phyloP scores from a whole-genome alignment of 2,888 invertebrate genomes.

The Eremobia ochroleuca region DNA sequence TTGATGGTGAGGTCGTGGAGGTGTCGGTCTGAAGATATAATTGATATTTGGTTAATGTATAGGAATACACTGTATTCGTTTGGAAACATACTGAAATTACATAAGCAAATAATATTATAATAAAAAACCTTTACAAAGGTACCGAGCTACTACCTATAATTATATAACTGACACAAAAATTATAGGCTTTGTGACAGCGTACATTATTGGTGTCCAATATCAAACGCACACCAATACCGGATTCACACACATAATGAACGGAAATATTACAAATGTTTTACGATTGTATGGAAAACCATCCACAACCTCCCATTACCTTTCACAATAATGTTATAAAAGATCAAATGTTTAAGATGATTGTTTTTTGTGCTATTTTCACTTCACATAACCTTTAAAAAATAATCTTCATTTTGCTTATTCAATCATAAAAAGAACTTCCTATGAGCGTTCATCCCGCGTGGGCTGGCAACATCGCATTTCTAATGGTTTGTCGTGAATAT shows the following conservation, averaged over 20 bases:
- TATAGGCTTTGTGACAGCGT: too few relatives aligned
- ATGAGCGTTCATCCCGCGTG: too few relatives aligned
- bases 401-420: not conserved
- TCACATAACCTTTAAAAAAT: not conserved
- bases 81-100: not conserved
- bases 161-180: not conserved
- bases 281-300: not conserved
- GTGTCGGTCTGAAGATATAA: not conserved
- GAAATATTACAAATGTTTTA: not conserved
- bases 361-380: not conserved
- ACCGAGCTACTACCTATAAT: not conserved
- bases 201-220: slow-evolving; percentile 3
- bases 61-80: not conserved
- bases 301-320: not conserved
- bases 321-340: not conserved
- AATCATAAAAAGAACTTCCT: not conserved
- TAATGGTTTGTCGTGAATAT: not conserved
- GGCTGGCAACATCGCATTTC: too few relatives aligned
- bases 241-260: not conserved
- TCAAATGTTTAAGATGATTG: not conserved
- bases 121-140: not conserved
- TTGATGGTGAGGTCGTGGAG: not conserved
- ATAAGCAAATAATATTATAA: not conserved
- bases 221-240: not conserved
- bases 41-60: not conserved